Percentiles rank a stretch among this genome's conserved stretches.
Conservation (phyloP, 2,113 vertebrate species). For the Mugil cephalus region DNA sequence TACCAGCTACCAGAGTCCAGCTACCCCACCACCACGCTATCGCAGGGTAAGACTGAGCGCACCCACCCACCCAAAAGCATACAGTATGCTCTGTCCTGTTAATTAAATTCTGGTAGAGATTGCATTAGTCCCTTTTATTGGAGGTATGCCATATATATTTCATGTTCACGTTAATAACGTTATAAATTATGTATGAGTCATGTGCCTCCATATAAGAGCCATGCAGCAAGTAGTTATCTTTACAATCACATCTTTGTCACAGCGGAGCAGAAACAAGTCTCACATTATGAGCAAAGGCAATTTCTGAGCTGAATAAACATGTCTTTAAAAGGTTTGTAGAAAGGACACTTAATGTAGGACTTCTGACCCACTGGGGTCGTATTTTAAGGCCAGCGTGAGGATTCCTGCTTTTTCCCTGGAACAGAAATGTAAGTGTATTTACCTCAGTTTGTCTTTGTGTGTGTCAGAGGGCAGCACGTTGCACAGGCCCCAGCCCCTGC, state of each 20-base stretch:
- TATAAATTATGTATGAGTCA: constrained; percentile 48
- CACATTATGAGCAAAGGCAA: constrained; percentile 18
- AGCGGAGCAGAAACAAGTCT: constrained; percentile 19
- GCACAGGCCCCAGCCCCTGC: constrained; percentile 97
- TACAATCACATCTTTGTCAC: constrained; percentile 64
- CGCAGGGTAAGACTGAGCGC: constrained; percentile 91
- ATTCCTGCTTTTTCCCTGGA: not conserved
- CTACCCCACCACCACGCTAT: constrained; percentile 91
- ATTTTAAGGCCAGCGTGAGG: not conserved
- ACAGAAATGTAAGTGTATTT: not conserved
- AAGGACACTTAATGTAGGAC: constrained; percentile 18
- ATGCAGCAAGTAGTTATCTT: constrained; percentile 57
- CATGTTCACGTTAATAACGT: constrained; percentile 51
- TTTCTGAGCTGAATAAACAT: constrained; percentile 11
- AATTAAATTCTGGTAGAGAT: constrained; percentile 64
- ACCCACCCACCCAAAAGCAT: not conserved
- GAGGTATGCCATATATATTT: constrained; percentile 52
- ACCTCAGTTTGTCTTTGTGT: not conserved
- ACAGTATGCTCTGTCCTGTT: constrained; percentile 16
- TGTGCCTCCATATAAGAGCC: constrained; percentile 59
- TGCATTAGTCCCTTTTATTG: constrained; percentile 56
- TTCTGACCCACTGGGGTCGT: constrained; percentile 2
- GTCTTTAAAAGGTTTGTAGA: constrained; percentile 13
- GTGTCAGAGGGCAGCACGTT: constrained; percentile 92
- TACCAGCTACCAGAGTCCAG: constrained; percentile 96